phyloP scores from a whole-genome alignment of 2,888 invertebrate genomes.

The Catocala fraxini region DNA sequence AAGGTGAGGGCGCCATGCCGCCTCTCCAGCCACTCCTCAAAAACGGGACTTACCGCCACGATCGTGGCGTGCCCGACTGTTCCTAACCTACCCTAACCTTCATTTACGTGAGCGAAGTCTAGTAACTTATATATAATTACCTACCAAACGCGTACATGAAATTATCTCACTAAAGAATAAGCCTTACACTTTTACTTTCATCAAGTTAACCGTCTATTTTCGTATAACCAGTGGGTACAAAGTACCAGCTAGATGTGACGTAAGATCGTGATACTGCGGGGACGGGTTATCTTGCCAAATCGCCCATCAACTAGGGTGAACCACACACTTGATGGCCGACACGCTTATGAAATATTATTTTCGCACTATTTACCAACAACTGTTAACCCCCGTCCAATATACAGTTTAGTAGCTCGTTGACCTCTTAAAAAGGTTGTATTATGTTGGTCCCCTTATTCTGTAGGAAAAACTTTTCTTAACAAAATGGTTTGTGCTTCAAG shows the following conservation, averaged over 20 bases:
- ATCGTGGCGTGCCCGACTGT: too few relatives aligned
- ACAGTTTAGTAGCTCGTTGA: conserved; percentile 44
- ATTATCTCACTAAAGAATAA: too few relatives aligned
- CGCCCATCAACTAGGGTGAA: conserved; percentile 26
- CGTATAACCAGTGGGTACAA: conserved; percentile 14
- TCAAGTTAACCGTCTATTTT: conserved; percentile 6
- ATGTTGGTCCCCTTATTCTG: not conserved
- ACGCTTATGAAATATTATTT: conserved; percentile 50
- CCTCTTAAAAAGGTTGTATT: conserved; percentile 25
- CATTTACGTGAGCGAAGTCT: too few relatives aligned
- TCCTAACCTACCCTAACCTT: too few relatives aligned
- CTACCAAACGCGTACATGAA: too few relatives aligned
- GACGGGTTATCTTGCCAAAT: conserved; percentile 37
- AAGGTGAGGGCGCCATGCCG: too few relatives aligned
- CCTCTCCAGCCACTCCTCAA: too few relatives aligned
- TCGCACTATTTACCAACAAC: conserved; percentile 49
- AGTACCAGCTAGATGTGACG: conserved; percentile 12
- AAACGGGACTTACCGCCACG: too few relatives aligned
- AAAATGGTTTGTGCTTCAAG: conserved; percentile 4
- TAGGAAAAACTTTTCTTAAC: conserved; percentile 9
- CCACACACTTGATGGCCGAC: conserved; percentile 30
- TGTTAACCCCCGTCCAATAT: conserved; percentile 30
- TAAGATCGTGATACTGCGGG: conserved; percentile 18
- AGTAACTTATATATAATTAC: too few relatives aligned
- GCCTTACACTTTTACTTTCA: not conserved